Percentiles rank a stretch among this genome's conserved stretches.
phyloP scores from a whole-genome alignment of 1,140 invertebrate species.

The Psilanteris sp. region DNA sequence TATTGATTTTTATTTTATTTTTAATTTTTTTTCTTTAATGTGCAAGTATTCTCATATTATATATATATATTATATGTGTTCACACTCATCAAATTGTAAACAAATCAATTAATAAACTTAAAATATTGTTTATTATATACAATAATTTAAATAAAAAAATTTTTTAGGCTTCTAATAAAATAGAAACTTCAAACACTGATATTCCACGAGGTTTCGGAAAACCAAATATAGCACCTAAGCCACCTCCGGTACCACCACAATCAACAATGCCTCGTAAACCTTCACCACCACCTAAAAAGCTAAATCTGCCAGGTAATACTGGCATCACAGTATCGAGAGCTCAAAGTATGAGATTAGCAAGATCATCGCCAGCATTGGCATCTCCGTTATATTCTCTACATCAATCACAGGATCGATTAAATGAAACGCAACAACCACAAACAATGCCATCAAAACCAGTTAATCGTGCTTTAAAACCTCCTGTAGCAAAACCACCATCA shows the following conservation, averaged over 20 bases:
- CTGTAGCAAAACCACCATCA: constrained; percentile 76
- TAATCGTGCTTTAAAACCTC: constrained; percentile 73
- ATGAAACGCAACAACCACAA: constrained; percentile 66
- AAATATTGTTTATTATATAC: too few species aligned
- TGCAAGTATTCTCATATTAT: too few species aligned
- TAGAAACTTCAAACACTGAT: constrained; percentile 62
- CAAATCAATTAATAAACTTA: too few species aligned
- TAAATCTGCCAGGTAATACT: constrained; percentile 66
- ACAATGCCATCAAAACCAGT: constrained; percentile 49
- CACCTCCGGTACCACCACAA: constrained; percentile 68
- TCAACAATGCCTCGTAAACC: constrained; percentile 74
- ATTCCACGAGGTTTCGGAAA: constrained; percentile 78
- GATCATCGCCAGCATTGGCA: constrained; percentile 78
- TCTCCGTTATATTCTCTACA: constrained; percentile 77
- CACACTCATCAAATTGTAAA: too few species aligned
- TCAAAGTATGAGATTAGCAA: constrained; percentile 81
- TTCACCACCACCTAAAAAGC: constrained; percentile 79
- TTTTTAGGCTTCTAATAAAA: constrained; percentile 57
- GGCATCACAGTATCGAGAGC: constrained; percentile 76
- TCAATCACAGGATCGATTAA: constrained; percentile 80
- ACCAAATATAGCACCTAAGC: constrained; percentile 80
- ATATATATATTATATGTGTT: too few species aligned
- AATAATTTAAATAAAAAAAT: too few species aligned
- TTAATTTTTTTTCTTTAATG: too few species aligned
- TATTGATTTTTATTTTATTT: too few species aligned